Conservation (phyloP, 2,888 invertebrate species). For the Harpagoxenus sublaevis region DNA sequence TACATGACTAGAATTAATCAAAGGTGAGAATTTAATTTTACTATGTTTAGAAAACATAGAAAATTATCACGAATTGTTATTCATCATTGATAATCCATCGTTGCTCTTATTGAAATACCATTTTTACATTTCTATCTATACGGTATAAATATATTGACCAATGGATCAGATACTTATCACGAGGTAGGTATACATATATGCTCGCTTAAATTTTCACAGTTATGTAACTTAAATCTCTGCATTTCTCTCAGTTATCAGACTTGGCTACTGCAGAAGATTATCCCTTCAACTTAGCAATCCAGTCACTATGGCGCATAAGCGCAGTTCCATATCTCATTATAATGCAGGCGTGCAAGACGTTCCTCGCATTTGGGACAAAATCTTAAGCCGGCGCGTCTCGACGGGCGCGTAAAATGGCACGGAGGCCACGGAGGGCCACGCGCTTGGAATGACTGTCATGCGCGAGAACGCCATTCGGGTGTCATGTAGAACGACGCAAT, state of each 20-base stretch:
- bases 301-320: conserved; percentile 10
- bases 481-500: conserved; percentile 28
- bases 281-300: background rate
- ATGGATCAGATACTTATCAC: background rate
- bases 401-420: conserved; percentile 6
- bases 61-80: background rate
- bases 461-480: conserved; percentile 14
- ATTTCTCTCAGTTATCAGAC: background rate
- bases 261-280: background rate
- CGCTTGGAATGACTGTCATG: conserved; percentile 25
- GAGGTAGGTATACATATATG: too few species aligned
- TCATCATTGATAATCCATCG: background rate
- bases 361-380: conserved; percentile 17
- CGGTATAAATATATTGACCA: background rate
- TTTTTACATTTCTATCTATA: background rate
- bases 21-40: background rate
- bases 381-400: conserved; percentile 19
- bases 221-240: background rate
- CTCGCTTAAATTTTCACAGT: background rate
- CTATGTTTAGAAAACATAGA: background rate
- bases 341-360: conserved; percentile 22
- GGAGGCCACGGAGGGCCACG: conserved; percentile 1
- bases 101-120: background rate
- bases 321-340: conserved; percentile 40
- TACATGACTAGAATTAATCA: too few species aligned